phyloP scores from a whole-genome alignment of 2,888 invertebrate genomes.

The Tholera decimalis region DNA sequence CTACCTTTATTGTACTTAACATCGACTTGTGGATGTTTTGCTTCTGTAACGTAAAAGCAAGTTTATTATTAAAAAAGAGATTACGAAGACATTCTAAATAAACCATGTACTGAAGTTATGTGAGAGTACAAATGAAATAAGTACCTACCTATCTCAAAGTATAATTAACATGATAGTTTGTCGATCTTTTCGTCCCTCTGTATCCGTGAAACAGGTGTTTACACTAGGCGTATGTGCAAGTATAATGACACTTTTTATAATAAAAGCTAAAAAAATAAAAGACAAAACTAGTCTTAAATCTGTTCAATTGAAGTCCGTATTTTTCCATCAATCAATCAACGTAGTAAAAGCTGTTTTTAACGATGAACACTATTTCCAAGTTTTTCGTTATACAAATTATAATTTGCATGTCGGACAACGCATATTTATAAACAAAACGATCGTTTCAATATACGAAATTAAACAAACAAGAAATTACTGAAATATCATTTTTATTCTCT shows the following conservation, averaged over 20 bases:
- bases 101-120: slow-evolving; percentile 59
- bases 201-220: neutral
- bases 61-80: slow-evolving; percentile 15
- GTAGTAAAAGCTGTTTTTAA: neutral
- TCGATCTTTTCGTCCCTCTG: neutral
- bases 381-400: slow-evolving; percentile 4
- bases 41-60: slow-evolving; percentile 75
- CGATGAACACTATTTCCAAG: no score
- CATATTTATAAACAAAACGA: slow-evolving; percentile 2
- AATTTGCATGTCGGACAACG: slow-evolving; percentile 30
- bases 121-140: slow-evolving; percentile 82
- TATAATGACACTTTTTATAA: neutral
- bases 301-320: neutral
- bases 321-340: neutral
- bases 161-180: neutral
- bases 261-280: neutral
- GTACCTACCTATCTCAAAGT: neutral
- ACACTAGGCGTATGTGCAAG: neutral
- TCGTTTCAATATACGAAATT: slow-evolving; percentile 6
- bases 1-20: slow-evolving; percentile 45
- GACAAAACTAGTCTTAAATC: neutral
- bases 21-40: slow-evolving; percentile 71
- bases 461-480: slow-evolving; percentile 26
- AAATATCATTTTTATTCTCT: slow-evolving; percentile 17
- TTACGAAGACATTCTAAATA: slow-evolving; percentile 7